Conservation (phyloP, 2,113 vertebrate genomes). For the Fregata magnificens region DNA sequence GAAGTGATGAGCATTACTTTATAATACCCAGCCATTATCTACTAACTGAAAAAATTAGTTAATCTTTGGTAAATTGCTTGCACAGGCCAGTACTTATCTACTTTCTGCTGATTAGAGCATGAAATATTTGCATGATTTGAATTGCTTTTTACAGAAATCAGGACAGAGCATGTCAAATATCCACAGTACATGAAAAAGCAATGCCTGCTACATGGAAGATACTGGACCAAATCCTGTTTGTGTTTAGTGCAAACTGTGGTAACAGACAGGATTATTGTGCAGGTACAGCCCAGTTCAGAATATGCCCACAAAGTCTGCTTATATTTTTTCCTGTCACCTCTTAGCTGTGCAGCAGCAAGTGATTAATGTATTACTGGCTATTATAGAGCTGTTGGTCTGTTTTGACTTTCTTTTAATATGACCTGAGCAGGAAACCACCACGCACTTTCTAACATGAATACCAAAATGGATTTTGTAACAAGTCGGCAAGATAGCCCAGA, state of each 20-base stretch:
- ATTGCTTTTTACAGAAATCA: constrained; percentile 52
- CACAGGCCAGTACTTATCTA: constrained; percentile 43
- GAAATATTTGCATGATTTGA: constrained; percentile 54
- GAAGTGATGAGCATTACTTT: constrained; percentile 62
- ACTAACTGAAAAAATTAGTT: constrained; percentile 67
- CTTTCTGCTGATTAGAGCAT: constrained; percentile 57
- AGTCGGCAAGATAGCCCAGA: background rate
- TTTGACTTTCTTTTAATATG: background rate
- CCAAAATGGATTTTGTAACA: background rate
- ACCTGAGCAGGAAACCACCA: background rate
- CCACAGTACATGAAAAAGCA: background rate
- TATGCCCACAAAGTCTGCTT: background rate
- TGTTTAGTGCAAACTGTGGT: background rate
- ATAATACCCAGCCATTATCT: constrained; percentile 59
- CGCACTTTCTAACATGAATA: background rate
- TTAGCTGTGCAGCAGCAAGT: background rate
- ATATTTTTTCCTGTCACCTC: background rate
- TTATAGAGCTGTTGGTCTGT: background rate
- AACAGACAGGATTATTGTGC: background rate
- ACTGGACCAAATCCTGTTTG: background rate
- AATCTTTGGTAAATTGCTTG: constrained; percentile 56
- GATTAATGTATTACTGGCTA: constrained; percentile 20
- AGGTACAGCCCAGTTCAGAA: background rate
- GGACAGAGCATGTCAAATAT: constrained; percentile 35
- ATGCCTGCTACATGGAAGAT: background rate